phyloP scores from a whole-genome alignment of 92 coral and sea anemone species.

The Porites rus region DNA sequence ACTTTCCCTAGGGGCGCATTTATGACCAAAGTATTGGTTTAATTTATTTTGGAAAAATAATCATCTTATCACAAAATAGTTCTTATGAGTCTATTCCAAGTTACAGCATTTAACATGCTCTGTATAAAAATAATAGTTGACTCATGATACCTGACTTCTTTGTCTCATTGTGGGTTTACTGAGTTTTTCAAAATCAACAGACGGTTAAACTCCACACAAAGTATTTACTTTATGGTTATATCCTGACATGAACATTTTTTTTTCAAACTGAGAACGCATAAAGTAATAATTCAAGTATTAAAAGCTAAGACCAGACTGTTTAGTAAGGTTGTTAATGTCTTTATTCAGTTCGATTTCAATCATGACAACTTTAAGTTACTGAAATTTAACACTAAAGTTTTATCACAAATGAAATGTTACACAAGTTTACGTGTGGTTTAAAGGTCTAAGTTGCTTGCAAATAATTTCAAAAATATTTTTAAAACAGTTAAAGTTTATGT shows the following conservation, averaged over 20 bases:
- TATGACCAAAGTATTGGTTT: not conserved
- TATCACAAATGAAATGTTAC: not conserved
- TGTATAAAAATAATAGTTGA: not conserved
- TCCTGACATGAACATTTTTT: not conserved
- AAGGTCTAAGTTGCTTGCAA: not conserved
- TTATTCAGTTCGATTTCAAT: constrained; percentile 22
- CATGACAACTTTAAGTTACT: not conserved
- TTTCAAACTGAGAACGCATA: not conserved
- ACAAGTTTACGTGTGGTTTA: not conserved
- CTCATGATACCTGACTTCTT: not conserved
- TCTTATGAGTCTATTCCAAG: constrained; percentile 3
- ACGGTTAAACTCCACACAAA: not conserved
- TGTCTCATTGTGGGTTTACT: not conserved
- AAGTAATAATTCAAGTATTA: not conserved
- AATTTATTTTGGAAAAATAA: not conserved
- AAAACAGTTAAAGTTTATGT: not conserved
- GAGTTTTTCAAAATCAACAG: not conserved
- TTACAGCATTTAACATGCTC: not conserved
- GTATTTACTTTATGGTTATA: not conserved
- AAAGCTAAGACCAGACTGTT: constrained; percentile 26
- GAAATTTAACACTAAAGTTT: not conserved
- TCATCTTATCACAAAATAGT: not conserved
- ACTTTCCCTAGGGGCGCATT: not conserved
- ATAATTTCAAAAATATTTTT: not conserved
- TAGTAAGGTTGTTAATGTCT: constrained; percentile 23